phyloP scores from a whole-genome alignment of 2,888 invertebrate genomes.

The Trissolcus brochymenae region DNA sequence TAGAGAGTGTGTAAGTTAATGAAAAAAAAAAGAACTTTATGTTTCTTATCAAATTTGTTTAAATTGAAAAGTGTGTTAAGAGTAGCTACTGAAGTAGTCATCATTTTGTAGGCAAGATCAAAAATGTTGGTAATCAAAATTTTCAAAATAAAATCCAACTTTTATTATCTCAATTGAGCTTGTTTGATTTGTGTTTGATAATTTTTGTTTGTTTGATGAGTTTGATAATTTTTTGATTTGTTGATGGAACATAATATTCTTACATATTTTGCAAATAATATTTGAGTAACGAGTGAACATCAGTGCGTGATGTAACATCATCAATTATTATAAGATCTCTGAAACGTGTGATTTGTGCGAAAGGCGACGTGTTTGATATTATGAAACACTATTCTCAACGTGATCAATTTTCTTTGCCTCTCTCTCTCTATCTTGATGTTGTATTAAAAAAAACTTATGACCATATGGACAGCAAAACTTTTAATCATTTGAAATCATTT shows the following conservation, averaged over 20 bases:
- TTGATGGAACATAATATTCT: slow-evolving; percentile 8
- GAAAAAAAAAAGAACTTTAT: too few species aligned
- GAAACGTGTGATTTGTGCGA: slow-evolving; percentile 36
- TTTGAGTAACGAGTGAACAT: slow-evolving; percentile 23
- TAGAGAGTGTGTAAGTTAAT: too few species aligned
- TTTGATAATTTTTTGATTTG: slow-evolving; percentile 12
- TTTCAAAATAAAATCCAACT: too few species aligned
- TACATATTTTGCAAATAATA: slow-evolving; percentile 25
- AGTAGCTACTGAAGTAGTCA: too few species aligned
- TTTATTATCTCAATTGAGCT: too few species aligned
- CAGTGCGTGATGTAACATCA: slow-evolving; percentile 40
- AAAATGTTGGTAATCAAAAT: too few species aligned
- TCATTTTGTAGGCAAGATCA: too few species aligned
- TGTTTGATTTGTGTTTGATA: neutral
- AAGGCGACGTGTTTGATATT: slow-evolving; percentile 25
- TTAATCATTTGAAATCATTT: too few species aligned
- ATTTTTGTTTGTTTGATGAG: too few species aligned
- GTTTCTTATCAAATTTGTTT: too few species aligned
- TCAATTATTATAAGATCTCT: slow-evolving; percentile 38
- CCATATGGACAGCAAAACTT: slow-evolving; percentile 16
- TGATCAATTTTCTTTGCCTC: slow-evolving; percentile 21
- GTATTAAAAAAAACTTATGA: slow-evolving; percentile 1
- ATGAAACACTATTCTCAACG: slow-evolving; percentile 45
- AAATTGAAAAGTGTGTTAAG: too few species aligned
- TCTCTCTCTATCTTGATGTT: slow-evolving; percentile 11